A percentile compares a stretch with the other conserved stretches of the same genome.
These are phyloP conservation scores for Chrysomela aeneicollis DNA, from an alignment of 2,888 invertebrate genomes.

Conservation along the genomic window DNA sequence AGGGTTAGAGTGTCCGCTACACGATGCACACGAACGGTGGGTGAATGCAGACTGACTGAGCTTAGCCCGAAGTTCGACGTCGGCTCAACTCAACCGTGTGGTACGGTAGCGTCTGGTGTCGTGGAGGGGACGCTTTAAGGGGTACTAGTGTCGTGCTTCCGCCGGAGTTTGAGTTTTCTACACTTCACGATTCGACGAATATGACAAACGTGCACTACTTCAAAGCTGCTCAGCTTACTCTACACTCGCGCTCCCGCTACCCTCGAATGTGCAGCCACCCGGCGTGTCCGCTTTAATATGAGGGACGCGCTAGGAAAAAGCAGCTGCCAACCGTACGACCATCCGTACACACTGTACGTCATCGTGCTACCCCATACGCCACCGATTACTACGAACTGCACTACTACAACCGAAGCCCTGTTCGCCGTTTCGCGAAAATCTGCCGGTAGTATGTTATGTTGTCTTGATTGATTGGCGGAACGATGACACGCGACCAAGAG, in stretches of 20 bases:
- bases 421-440: conserved; percentile 28
- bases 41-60: conserved; percentile 57
- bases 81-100: conserved; percentile 53
- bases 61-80: conserved; percentile 44
- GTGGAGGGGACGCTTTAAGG: conserved; percentile 58
- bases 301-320: conserved; percentile 47
- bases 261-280: conserved; percentile 58
- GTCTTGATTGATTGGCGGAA: background rate
- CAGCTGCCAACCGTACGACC: conserved; percentile 47
- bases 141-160: conserved; percentile 56
- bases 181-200: conserved; percentile 31
- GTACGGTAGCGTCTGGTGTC: conserved; percentile 55
- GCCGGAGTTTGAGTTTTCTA: conserved; percentile 45
- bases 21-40: conserved; percentile 30
- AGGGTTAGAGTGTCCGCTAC: conserved; percentile 37
- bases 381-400: conserved; percentile 33
- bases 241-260: conserved; percentile 54
- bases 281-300: conserved; percentile 58
- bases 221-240: conserved; percentile 35
- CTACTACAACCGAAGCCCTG: conserved; percentile 20
- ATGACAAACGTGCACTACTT: conserved; percentile 37
- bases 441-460: conserved; percentile 8
- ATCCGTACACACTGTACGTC: conserved; percentile 45
- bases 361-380: conserved; percentile 50
- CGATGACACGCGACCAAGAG: no score